phyloP scores from a whole-genome alignment of 2,797 vertebrate genomes.

The Halcyon smyrnensis region DNA sequence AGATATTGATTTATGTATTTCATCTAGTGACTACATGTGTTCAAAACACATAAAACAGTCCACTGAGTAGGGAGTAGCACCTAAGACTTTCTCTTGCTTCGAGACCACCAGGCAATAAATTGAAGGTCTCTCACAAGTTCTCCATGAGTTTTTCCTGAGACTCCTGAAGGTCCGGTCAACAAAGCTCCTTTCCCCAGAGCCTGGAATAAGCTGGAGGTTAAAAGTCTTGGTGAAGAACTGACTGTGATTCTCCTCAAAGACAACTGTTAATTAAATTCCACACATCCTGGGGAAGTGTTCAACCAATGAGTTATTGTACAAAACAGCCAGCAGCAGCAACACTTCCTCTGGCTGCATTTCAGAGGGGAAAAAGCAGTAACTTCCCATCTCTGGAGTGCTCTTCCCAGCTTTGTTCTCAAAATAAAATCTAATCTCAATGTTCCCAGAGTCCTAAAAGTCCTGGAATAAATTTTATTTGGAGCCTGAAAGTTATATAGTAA shows the following conservation, averaged over 20 bases:
- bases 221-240: background rate
- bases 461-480: background rate
- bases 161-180: background rate
- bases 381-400: background rate
- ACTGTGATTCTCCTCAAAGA: background rate
- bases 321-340: background rate
- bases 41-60: background rate
- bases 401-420: slow-evolving; percentile 34
- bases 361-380: background rate
- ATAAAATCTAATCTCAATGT: background rate
- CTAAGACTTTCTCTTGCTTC: background rate
- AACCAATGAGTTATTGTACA: background rate
- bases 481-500: background rate
- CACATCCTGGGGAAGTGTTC: background rate
- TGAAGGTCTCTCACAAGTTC: background rate
- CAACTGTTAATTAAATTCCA: background rate
- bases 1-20: background rate
- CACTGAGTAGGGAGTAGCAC: background rate
- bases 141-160: background rate
- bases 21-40: background rate
- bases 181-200: background rate
- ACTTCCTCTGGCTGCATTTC: background rate
- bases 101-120: background rate
- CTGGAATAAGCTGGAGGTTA: background rate
- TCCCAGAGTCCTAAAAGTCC: background rate